Conservation (phyloP, 2,113 vertebrate genomes). For the Procavia capensis region DNA sequence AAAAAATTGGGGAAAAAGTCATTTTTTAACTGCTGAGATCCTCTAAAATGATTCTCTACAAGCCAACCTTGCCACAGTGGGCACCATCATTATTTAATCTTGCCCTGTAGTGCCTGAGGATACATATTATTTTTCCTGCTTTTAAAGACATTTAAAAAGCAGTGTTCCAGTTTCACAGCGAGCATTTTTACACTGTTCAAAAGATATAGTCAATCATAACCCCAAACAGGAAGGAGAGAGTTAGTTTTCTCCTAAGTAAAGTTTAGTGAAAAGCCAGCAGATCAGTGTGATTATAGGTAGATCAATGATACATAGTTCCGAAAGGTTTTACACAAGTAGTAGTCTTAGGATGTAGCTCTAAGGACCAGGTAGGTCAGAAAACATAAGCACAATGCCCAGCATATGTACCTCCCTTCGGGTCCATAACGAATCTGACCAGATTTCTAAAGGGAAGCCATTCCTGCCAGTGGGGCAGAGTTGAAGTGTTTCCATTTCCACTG, state of each 20-base stretch:
- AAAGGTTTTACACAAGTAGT: slow-evolving; percentile 47
- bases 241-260: slow-evolving; percentile 77
- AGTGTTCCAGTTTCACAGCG: slow-evolving; percentile 5
- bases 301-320: slow-evolving; percentile 60
- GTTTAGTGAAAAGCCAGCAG: slow-evolving; percentile 60
- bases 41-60: slow-evolving; percentile 54
- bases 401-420: slow-evolving; percentile 69
- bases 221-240: slow-evolving; percentile 62
- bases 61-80: neutral
- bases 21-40: slow-evolving; percentile 39
- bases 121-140: slow-evolving; percentile 55
- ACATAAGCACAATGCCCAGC: slow-evolving; percentile 54
- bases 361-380: slow-evolving; percentile 76
- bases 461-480: slow-evolving; percentile 36
- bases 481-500: slow-evolving; percentile 53
- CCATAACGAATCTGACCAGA: slow-evolving; percentile 67
- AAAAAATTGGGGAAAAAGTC: neutral
- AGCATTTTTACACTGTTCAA: slow-evolving; percentile 49
- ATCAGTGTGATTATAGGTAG: slow-evolving; percentile 9
- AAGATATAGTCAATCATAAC: slow-evolving; percentile 67
- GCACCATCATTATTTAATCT: slow-evolving; percentile 4
- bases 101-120: neutral
- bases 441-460: slow-evolving; percentile 57
- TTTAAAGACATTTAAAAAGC: slow-evolving; percentile 64
- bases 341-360: slow-evolving; percentile 51